These are phyloP conservation scores for Cheilosia pagana DNA, from an alignment of 2,888 invertebrate genomes.

Conservation along the genomic window DNA sequence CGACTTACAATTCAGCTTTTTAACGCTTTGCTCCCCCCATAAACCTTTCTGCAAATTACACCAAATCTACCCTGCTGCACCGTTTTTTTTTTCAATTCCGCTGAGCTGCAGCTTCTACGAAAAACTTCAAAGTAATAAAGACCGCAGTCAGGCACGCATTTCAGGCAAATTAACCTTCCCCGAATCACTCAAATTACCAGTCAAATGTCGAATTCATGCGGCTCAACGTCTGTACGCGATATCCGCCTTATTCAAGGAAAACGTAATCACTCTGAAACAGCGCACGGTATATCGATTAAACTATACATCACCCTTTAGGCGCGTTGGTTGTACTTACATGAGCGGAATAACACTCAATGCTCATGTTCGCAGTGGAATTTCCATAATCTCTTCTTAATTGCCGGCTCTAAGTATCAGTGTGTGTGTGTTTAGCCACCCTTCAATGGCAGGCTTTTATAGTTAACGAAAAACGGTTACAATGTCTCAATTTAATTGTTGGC, in stretches of 20 bases:
- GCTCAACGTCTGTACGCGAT: background rate
- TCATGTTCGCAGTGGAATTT: conserved; percentile 23
- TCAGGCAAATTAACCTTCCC: too few species aligned
- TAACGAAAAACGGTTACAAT: conserved; percentile 20
- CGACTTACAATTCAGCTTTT: too few species aligned
- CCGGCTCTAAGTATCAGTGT: background rate
- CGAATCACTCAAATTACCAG: too few species aligned
- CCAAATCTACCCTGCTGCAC: too few species aligned
- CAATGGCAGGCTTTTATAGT: background rate
- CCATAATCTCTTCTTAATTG: conserved; percentile 53
- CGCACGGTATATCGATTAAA: background rate
- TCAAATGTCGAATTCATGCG: background rate
- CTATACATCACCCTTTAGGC: background rate
- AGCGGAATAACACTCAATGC: conserved; percentile 1
- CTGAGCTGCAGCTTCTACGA: too few species aligned
- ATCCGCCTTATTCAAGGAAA: background rate
- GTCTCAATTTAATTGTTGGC: conserved; percentile 39
- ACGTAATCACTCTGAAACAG: background rate
- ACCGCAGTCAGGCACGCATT: too few species aligned
- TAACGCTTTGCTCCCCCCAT: too few species aligned
- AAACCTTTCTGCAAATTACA: too few species aligned
- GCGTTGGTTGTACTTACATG: conserved; percentile 8
- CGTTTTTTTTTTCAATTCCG: too few species aligned
- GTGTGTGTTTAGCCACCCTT: background rate
- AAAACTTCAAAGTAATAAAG: too few species aligned